phyloP scores from a whole-genome alignment of 2,797 vertebrate genomes.

The Halcyon chelicuti region DNA sequence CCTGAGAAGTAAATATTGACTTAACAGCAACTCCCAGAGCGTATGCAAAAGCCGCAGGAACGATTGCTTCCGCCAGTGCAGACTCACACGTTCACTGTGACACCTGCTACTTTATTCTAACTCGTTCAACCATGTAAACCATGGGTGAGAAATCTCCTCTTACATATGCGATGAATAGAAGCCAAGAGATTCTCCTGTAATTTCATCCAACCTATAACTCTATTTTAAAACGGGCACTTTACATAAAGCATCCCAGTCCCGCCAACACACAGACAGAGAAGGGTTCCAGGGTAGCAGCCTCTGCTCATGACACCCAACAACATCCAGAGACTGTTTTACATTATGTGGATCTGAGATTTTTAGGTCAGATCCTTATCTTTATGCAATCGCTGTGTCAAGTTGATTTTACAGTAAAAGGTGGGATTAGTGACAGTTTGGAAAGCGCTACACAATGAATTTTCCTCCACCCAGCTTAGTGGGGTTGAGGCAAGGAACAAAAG shows the following conservation, averaged over 20 bases:
- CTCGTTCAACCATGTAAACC: neutral
- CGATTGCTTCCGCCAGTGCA: neutral
- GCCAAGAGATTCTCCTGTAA: neutral
- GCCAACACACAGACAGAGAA: neutral
- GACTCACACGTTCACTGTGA: neutral
- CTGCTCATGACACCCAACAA: neutral
- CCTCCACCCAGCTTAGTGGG: neutral
- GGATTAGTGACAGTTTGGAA: neutral
- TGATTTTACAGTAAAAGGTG: neutral
- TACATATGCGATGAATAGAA: neutral
- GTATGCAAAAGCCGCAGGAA: neutral
- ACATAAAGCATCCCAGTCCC: neutral
- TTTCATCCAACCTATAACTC: neutral
- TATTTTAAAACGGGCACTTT: neutral
- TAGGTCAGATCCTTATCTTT: neutral
- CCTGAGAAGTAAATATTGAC: constrained; percentile 42
- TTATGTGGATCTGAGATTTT: neutral
- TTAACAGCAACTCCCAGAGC: constrained; percentile 12
- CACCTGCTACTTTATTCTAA: constrained; percentile 10
- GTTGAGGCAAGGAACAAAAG: neutral
- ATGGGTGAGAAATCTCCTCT: neutral
- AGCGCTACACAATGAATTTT: neutral
- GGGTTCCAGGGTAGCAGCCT: neutral
- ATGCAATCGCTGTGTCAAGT: neutral
- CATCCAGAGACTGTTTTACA: neutral